These are phyloP conservation scores for Asobara japonica DNA, from an alignment of 1,140 invertebrate species.

Conservation along the genomic window DNA sequence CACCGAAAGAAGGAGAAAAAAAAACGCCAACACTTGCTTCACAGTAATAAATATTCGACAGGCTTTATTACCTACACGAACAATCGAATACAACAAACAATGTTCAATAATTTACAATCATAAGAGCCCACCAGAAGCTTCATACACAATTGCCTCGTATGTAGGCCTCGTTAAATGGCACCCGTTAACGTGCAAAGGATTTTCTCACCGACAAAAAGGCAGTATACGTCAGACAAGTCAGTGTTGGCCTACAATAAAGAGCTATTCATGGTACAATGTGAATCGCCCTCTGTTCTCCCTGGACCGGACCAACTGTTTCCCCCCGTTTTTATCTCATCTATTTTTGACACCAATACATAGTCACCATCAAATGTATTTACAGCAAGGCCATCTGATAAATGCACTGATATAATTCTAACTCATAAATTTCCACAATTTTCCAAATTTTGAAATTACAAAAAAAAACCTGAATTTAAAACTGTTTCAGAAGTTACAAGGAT, in stretches of 20 bases:
- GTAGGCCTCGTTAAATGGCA: slow-evolving; percentile 26
- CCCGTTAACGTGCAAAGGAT: not conserved
- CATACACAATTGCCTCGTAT: not conserved
- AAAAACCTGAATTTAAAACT: too few relatives aligned
- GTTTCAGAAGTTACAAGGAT: too few relatives aligned
- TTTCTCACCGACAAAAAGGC: not conserved
- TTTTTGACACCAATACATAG: not conserved
- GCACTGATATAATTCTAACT: too few relatives aligned
- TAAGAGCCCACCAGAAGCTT: too few relatives aligned
- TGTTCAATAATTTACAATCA: slow-evolving; percentile 16
- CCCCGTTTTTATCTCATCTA: not conserved
- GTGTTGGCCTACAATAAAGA: slow-evolving; percentile 23
- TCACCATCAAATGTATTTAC: too few relatives aligned
- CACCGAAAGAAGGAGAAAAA: not conserved
- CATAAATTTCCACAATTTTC: too few relatives aligned
- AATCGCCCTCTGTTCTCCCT: slow-evolving; percentile 50
- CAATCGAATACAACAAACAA: slow-evolving; percentile 16
- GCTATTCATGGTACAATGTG: slow-evolving; percentile 52
- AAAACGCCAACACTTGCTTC: not conserved
- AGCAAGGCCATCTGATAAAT: too few relatives aligned
- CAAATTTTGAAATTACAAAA: too few relatives aligned
- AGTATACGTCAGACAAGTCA: slow-evolving; percentile 19
- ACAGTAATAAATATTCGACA: slow-evolving; percentile 19
- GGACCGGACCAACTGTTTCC: not conserved
- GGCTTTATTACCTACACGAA: slow-evolving; percentile 20